phyloP scores from a whole-genome alignment of 2,113 vertebrate species.

The Tachycineta bicolor region DNA sequence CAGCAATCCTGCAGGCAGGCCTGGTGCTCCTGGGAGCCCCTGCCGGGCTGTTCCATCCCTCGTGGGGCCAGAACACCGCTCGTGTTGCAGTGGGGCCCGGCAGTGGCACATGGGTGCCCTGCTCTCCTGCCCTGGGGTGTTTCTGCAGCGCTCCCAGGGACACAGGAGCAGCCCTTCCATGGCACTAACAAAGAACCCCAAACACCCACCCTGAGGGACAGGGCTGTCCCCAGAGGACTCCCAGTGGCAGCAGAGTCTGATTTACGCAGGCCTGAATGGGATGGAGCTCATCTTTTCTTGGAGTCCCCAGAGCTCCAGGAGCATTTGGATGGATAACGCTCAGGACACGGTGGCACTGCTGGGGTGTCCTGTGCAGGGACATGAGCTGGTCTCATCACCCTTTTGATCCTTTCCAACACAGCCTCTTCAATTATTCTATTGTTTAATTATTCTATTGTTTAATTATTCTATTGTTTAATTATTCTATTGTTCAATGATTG shows the following conservation, averaged over 20 bases:
- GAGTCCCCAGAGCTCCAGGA: neutral
- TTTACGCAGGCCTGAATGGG: neutral
- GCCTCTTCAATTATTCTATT: neutral
- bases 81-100: accelerated
- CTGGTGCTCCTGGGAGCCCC: neutral
- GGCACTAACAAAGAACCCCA: neutral
- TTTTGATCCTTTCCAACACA: neutral
- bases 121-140: neutral
- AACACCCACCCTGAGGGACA: neutral
- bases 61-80: neutral
- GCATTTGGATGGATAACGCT: accelerated
- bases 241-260: neutral
- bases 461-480: neutral
- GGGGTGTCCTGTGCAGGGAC: neutral
- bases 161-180: neutral
- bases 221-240: neutral
- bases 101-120: neutral
- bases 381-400: accelerated
- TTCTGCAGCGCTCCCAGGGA: neutral
- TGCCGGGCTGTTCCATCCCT: neutral
- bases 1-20: neutral
- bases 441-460: neutral
- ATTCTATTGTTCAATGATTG: neutral
- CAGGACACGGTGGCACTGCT: neutral
- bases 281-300: neutral